A percentile compares a stretch with the other conserved stretches of the same genome.
Evolutionary conservation across 2,797 vertebrate genomes (phyloP).

Genomic region (Hippoglossus hippoglossus): DNA sequence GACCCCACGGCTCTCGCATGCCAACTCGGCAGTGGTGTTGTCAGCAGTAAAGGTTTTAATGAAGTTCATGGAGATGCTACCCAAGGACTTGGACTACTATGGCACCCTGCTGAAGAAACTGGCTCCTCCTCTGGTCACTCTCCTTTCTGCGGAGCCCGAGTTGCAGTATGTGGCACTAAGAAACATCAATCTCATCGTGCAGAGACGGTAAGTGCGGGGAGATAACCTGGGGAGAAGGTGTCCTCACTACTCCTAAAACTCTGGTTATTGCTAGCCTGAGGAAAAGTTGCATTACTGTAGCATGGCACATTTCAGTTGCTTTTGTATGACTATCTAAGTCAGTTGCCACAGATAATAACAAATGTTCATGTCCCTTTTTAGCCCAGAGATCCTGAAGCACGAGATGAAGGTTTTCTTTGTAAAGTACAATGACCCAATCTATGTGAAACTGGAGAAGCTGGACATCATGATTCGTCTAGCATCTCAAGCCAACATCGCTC

Average conservation of each 20-base stretch:
- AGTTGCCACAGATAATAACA: not conserved
- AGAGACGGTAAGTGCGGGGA: constrained; percentile 89
- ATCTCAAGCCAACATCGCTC: constrained; percentile 98
- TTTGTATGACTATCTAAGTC: not conserved
- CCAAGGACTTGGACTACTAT: constrained; percentile 97
- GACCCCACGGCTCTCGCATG: constrained; percentile 95
- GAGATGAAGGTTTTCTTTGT: constrained; percentile 99
- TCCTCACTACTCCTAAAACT: not conserved
- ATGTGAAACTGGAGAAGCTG: constrained; percentile 97
- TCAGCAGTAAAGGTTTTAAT: constrained; percentile 98
- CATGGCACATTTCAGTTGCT: constrained; percentile 1
- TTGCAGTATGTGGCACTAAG: constrained; percentile 97
- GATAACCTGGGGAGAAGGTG: not conserved
- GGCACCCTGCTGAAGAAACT: constrained; percentile 96
- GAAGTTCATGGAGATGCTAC: constrained; percentile 99
- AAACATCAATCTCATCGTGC: constrained; percentile 99
- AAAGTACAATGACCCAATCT: constrained; percentile 98
- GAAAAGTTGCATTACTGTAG: not conserved
- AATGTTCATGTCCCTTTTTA: constrained; percentile 58
- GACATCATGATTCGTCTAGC: constrained; percentile 99
- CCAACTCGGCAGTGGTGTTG: constrained; percentile 97
- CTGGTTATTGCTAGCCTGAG: not conserved
- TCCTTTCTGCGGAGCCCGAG: constrained; percentile 96
- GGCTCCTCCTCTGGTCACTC: constrained; percentile 94
- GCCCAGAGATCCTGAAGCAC: constrained; percentile 96